Evolutionary conservation across 2,888 invertebrate genomes (phyloP).

Genomic region (Pyrrhosoma nymphula): DNA sequence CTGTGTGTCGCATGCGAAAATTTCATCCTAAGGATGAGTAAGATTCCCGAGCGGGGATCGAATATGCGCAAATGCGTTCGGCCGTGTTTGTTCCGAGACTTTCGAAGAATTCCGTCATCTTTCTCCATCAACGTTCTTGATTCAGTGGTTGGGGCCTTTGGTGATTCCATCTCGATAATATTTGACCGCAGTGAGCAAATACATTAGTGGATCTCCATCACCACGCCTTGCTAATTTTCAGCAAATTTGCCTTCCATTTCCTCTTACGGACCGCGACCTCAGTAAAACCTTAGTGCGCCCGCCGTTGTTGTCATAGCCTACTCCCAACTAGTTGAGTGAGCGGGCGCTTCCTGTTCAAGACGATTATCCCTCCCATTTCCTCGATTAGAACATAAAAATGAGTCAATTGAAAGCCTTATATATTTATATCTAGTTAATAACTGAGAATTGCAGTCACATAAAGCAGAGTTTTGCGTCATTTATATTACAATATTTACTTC

Average conservation of each 20-base stretch:
- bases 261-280: neutral
- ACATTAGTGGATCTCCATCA: neutral
- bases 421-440: too few relatives aligned
- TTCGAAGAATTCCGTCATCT: neutral
- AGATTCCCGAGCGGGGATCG: neutral
- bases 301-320: neutral
- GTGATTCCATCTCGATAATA: neutral
- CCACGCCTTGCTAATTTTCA: neutral
- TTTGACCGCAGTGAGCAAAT: neutral
- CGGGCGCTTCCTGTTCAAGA: neutral
- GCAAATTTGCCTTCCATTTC: slow-evolving; percentile 29
- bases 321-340: neutral
- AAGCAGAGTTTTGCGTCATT: too few relatives aligned
- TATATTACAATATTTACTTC: too few relatives aligned
- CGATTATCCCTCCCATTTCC: neutral
- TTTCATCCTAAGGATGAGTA: neutral
- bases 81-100: neutral
- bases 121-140: neutral
- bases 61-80: neutral
- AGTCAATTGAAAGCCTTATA: too few relatives aligned
- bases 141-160: neutral
- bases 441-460: too few relatives aligned
- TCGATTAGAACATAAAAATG: neutral
- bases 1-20: neutral
- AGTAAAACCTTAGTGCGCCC: neutral